Evolutionary conservation across 2,797 vertebrate genomes (phyloP), one percentile per base, ranked within the genome.

Genomic region (Erithacus rubecula): DNA sequence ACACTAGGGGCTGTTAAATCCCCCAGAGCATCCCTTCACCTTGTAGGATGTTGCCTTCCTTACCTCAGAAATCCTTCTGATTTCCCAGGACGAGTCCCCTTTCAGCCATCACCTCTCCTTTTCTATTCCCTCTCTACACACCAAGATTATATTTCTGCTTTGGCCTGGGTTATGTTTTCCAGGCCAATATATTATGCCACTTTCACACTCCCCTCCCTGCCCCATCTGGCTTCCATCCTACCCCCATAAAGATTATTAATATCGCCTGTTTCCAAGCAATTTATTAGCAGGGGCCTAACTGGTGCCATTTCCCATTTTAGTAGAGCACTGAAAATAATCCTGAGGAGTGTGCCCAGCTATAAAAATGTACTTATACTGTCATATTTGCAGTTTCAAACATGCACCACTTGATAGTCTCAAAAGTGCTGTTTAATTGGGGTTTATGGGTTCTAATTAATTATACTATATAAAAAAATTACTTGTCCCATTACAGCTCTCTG

Each of bases 341-440:
- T 94, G 88, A 77, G 92, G 94, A 97, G 90, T 93, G 68, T 87
- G 91, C 96, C 95, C 95, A 94, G 96, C 97, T 96, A 96, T 97
- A 96, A 97, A 97, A 97, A 83, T 20, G 87, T 97, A 96, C 95
- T 97, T 97, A 96, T 39, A 78, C 94, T 97, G 92, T 97, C 95
- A 97, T 95, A 96, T 96, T 94, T 92, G 79, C 94, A 94, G 95
- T 94, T 94, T 97, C 94, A 96, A 96, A 92, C 86, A 82, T 94
- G 93, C 83, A 95, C 93, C 95, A 89, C 93, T 96, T 97, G 97
- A 97, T 97, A 95, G 95, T 97, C 96, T 97, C 97, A 91, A 95
- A 97, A 97, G 96, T 97, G 93, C 95, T 95, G 94, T 97, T 97
- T 97, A 97, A 97, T 97, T 97, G 96, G 95, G 81, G 96, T 96